phyloP scores from a whole-genome alignment of 35 echinoderm and acorn worm species.

The Diadema setosum region DNA sequence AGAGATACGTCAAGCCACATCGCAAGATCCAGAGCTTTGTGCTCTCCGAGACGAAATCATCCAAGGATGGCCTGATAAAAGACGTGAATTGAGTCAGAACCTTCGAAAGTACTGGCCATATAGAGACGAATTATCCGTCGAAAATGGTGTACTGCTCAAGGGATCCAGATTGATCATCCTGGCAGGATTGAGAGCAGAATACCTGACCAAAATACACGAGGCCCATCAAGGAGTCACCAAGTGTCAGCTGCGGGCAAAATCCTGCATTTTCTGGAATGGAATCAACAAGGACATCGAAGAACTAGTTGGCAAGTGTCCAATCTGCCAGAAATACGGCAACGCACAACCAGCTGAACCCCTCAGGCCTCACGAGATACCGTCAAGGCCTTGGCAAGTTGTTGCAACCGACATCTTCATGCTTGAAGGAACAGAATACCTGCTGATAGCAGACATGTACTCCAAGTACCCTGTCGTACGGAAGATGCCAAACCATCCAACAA shows the following conservation, averaged over 20 bases:
- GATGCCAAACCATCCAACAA: not conserved
- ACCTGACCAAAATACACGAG: no score
- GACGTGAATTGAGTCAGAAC: no score
- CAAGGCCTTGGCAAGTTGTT: not conserved
- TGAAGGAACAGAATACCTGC: not conserved
- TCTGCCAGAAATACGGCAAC: not conserved
- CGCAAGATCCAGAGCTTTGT: no score
- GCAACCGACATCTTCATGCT: not conserved
- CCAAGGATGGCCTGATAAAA: no score
- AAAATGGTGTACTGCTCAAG: no score
- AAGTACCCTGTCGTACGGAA: not conserved
- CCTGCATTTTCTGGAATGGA: constrained; percentile 16
- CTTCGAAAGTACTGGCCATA: no score
- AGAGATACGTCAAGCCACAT: no score
- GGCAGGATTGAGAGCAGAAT: no score
- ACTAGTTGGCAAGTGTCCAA: constrained; percentile 1
- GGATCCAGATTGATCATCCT: no score
- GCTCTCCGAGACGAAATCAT: no score
- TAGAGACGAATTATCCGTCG: no score
- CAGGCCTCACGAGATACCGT: not conserved
- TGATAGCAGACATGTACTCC: not conserved
- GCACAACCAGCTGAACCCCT: not conserved
- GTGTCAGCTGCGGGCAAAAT: constrained; percentile 30
- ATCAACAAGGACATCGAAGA: constrained; percentile 48
- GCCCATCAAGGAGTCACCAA: no score